Evolutionary conservation across 2,888 invertebrate genomes (phyloP), one percentile per base, ranked within the genome.

Genomic region (Sacculina carcini): DNA sequence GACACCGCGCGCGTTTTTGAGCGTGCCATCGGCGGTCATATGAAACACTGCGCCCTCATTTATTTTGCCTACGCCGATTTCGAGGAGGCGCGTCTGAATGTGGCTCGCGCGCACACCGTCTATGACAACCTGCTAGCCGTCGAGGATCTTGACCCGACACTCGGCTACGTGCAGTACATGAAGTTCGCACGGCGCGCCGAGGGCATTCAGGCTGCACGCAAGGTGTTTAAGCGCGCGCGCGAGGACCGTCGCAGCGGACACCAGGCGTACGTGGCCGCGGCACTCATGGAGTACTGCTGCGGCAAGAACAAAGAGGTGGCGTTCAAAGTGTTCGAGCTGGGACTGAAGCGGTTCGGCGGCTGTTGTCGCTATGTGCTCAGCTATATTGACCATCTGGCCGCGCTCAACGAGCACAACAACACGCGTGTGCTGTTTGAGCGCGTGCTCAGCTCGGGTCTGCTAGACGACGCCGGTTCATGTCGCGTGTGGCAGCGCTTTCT

Each of bases 51-150:
- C 63, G 84, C 89, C 66, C 68, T 99, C 48, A 66, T 99, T 21
- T 92, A 96, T 66, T 99, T 98, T 68, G 92, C 96, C 0, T 94
- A 92, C 63, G 92, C 96, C 0, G 98, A 99, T 67, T 98, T 94
- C 62, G 96, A 98, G 66, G 98, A 99, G 69, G 83, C 89, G 42
- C 71, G 94, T 34, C 75, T 92, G 64, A 90, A 92, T 63, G 90
- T 89, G 63, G 89, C 92, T 57, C 92, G 90, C 72, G 94, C 81
- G 12, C 92, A 94, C 66, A 79, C 80, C 62, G 92, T 98, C 60
- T 99, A 98, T 69, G 82, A 86, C 55, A 78, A 84, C 54, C 80
- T 87, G 62, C 66, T 96, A 52, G 83, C 83, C 60, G 79, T 89
- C 63, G 73, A 77, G 50, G 86, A 89, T 59, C 79, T 87, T 38